Conservation (phyloP, 2,888 invertebrate genomes). For the Netelia virgata region DNA sequence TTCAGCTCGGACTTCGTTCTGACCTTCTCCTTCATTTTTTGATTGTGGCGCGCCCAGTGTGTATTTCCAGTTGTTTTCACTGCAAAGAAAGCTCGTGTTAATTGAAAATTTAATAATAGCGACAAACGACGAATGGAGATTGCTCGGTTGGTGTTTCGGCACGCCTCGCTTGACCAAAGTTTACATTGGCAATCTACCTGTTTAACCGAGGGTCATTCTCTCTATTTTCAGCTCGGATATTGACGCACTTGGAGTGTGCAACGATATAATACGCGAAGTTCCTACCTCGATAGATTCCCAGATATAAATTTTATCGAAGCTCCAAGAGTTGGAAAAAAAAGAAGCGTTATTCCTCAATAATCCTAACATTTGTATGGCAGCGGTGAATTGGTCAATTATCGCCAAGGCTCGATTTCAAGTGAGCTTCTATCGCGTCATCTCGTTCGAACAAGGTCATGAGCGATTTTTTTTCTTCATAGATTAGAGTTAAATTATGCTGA, state of each 20-base stretch:
- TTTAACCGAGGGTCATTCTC: slow-evolving; percentile 49
- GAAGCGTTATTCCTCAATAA: background rate
- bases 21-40: slow-evolving; percentile 88
- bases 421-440: slow-evolving; percentile 40
- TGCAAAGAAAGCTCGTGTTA: slow-evolving; percentile 71
- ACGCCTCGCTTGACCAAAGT: slow-evolving; percentile 35
- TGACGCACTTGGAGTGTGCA: slow-evolving; percentile 26
- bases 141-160: slow-evolving; percentile 36
- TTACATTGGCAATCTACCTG: slow-evolving; percentile 63
- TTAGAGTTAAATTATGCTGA: slow-evolving; percentile 10
- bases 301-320: slow-evolving; percentile 25
- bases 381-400: slow-evolving; percentile 2
- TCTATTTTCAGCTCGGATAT: slow-evolving; percentile 57
- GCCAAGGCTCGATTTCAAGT: background rate
- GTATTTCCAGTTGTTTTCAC: slow-evolving; percentile 87
- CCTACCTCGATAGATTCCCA: slow-evolving; percentile 6
- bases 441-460: slow-evolving; percentile 14
- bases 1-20: slow-evolving; percentile 88
- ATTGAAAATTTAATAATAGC: slow-evolving; percentile 38
- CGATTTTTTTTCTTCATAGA: slow-evolving; percentile 2
- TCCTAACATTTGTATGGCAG: background rate
- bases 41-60: slow-evolving; percentile 93
- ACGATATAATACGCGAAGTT: no score
- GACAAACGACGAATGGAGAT: slow-evolving; percentile 4
- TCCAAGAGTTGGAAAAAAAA: background rate